Percentiles rank a stretch among this genome's conserved stretches.
Conservation (phyloP, 2,113 vertebrate species). For the Saiga tatarica region DNA sequence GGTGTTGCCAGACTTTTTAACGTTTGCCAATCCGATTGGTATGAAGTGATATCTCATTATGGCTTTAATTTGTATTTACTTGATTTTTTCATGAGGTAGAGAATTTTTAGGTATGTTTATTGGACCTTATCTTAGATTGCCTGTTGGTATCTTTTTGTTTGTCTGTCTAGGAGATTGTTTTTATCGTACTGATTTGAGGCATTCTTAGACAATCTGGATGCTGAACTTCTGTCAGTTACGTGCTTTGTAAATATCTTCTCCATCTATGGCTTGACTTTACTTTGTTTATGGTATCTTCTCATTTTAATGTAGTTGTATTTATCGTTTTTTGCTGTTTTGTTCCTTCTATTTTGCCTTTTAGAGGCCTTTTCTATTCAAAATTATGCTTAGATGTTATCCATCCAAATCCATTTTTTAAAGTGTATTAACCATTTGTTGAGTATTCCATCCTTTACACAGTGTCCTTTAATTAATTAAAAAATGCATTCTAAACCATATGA, state of each 20-base stretch:
- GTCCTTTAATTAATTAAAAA: neutral
- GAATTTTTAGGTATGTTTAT: neutral
- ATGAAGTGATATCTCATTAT: neutral
- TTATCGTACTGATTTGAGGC: neutral
- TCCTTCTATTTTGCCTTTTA: constrained; percentile 30
- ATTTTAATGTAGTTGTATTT: constrained; percentile 6
- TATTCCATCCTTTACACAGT: neutral
- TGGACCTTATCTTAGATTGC: neutral
- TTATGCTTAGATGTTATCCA: neutral
- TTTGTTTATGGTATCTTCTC: neutral
- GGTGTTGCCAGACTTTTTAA: constrained; percentile 2
- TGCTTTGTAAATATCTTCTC: neutral
- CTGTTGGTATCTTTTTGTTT: neutral
- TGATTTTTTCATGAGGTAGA: neutral
- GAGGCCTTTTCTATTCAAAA: neutral
- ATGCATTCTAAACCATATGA: neutral
- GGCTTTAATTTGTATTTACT: constrained; percentile 27
- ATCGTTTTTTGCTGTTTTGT: neutral
- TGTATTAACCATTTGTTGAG: neutral
- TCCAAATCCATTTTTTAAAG: neutral
- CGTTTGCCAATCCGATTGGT: neutral
- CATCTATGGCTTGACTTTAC: neutral
- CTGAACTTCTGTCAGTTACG: neutral
- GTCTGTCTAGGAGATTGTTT: neutral
- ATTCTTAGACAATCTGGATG: neutral